Evolutionary conservation across 2,888 invertebrate genomes (phyloP).

Genomic region (Drosophila pseudotalamancana): DNA sequence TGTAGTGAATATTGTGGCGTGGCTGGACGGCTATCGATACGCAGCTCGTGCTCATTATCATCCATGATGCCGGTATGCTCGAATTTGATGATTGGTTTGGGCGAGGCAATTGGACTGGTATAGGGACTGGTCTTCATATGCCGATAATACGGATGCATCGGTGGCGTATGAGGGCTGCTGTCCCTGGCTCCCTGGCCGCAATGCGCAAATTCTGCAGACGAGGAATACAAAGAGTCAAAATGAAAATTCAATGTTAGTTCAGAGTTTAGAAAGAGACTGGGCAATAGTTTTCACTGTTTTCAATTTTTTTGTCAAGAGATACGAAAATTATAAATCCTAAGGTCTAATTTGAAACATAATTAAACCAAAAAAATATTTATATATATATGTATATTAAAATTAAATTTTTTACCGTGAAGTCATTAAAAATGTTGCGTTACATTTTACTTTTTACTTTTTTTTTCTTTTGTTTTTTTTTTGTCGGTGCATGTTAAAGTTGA

Average conservation of each 20-base stretch:
- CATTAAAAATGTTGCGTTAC: conserved; percentile 50
- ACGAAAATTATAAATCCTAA: conserved; percentile 44
- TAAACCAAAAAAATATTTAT: conserved; percentile 19
- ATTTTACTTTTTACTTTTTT: conserved; percentile 41
- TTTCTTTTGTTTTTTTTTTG: conserved; percentile 36
- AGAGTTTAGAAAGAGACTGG: conserved; percentile 8
- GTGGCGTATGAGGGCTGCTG: conserved; percentile 13
- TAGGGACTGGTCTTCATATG: conserved; percentile 80
- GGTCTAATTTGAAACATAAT: conserved; percentile 38
- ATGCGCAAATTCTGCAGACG: conserved; percentile 39
- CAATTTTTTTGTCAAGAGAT: too few relatives aligned
- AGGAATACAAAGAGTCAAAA: conserved; percentile 29
- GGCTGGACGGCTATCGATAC: conserved; percentile 65
- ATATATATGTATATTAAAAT: conserved; percentile 21
- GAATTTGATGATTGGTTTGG: conserved; percentile 73
- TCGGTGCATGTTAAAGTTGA: conserved; percentile 45
- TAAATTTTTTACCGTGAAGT: conserved; percentile 51
- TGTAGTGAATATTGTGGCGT: conserved; percentile 47
- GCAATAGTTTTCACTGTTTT: conserved; percentile 5
- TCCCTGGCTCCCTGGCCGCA: conserved; percentile 31
- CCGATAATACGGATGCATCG: conserved; percentile 58
- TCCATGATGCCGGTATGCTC: conserved; percentile 68
- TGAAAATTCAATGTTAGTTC: conserved; percentile 28
- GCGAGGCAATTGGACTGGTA: conserved; percentile 74
- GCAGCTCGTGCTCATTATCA: conserved; percentile 65